phyloP scores from a whole-genome alignment of 2,797 vertebrate genomes.

The Myoxocephalus aenaeus region DNA sequence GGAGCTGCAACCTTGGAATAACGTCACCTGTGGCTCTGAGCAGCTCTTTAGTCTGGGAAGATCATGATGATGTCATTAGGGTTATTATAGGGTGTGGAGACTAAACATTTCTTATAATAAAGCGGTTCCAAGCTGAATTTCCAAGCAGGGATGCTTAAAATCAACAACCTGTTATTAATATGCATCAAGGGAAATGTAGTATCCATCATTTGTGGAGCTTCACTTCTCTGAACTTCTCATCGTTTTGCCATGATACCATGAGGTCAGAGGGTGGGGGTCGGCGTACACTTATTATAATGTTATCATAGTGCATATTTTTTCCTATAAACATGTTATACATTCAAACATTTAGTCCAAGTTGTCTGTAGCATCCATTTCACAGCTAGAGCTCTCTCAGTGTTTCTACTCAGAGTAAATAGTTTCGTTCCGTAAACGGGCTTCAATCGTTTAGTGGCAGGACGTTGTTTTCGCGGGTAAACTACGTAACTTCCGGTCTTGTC shows the following conservation, averaged over 20 bases:
- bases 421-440: not conserved
- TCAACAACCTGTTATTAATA: too few species aligned
- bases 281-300: not conserved
- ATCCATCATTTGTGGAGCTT: not conserved
- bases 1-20: too few species aligned
- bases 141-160: too few species aligned
- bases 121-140: too few species aligned
- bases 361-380: not conserved
- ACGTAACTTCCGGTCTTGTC: conserved; percentile 15
- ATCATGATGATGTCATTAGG: not conserved
- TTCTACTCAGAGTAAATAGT: too few species aligned
- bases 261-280: not conserved
- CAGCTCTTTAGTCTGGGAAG: not conserved
- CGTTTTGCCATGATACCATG: not conserved
- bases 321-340: too few species aligned
- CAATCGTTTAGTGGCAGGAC: not conserved
- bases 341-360: not conserved
- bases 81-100: not conserved
- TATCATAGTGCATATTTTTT: too few species aligned
- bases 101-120: not conserved
- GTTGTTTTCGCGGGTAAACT: not conserved
- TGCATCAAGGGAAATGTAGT: not conserved
- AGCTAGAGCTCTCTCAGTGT: not conserved
- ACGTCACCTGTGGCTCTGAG: too few species aligned
- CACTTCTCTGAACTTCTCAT: not conserved